Evolutionary conservation across 2,113 vertebrate species (phyloP), one percentile per base, ranked within the genome.

Genomic region (Notarius lentiginosus): DNA sequence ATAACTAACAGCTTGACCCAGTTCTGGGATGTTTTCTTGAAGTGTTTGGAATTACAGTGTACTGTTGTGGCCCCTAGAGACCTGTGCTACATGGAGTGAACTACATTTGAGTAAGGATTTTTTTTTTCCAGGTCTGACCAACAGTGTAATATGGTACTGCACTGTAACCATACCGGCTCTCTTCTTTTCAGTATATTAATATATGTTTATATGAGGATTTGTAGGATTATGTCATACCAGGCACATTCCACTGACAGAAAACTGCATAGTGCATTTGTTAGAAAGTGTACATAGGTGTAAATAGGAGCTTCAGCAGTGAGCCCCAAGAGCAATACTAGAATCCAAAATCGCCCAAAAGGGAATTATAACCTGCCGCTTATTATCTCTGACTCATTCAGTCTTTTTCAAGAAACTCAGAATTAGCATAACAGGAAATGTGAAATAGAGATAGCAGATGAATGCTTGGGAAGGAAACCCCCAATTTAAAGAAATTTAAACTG

Each of bases 1-100:
- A 79, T 56, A 76, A 83, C 85, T 79, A 80, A 73, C 88, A 88
- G 87, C 87, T 14, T 93, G 92, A 92, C 92, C 93, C 90, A 92
- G 81, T 93, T 94, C 70, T 90, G 79, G 17, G 60, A 89, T 87
- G 83, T 84, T 88, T 87, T 88, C 61, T 87, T 82, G 75, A 89
- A 91, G 89, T 76, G 88, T 91, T 79, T 90, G 85, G 88, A 86
- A 88, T 84, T 84, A 77, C 70, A 83, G 61, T 30, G 65, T 73
- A 68, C 86, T 81, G 63, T 82, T 82, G 72, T 75, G 51, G 41
- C 58, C 63, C 84, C 91, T 76, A 84, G 87, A 90, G 83, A 89
- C 41, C 72, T 88, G 85, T 63, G 65, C 79, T 88, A 89, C 65
- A 88, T 79, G 86, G 77, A 87, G 85, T 60, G 86, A 88, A 85